phyloP scores from a whole-genome alignment of 35 echinoderm and acorn worm genomes.

The Amphiura filiformis region DNA sequence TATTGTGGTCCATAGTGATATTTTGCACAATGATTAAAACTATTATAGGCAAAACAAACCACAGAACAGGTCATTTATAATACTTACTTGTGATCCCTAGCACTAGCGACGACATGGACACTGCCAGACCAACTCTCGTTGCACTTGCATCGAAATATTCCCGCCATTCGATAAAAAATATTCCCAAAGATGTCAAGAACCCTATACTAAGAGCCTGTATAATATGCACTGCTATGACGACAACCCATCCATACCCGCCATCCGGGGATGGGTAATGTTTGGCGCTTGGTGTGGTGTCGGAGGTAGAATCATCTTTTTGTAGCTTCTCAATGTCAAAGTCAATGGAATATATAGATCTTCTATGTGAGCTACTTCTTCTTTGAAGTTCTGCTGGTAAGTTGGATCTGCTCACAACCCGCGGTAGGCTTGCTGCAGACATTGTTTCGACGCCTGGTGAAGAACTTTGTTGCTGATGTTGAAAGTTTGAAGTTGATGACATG shows the following conservation, averaged over 20 bases:
- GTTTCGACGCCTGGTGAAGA: too few relatives aligned
- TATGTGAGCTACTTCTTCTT: not conserved
- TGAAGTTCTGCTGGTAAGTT: not conserved
- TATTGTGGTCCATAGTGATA: too few relatives aligned
- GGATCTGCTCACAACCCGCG: too few relatives aligned
- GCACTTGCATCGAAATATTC: conserved; percentile 20
- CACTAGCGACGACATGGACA: not conserved
- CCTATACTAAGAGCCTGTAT: not conserved
- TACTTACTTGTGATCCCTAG: conserved; percentile 7
- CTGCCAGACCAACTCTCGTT: not conserved
- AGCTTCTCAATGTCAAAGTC: not conserved
- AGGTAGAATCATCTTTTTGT: too few relatives aligned
- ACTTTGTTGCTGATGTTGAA: too few relatives aligned
- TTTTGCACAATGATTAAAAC: too few relatives aligned
- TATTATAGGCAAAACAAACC: too few relatives aligned
- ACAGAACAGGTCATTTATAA: too few relatives aligned
- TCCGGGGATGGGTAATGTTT: not conserved
- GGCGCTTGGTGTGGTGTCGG: too few relatives aligned
- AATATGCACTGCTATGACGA: not conserved
- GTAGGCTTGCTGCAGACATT: too few relatives aligned
- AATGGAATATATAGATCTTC: not conserved
- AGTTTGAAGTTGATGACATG: too few relatives aligned
- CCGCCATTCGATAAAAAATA: conserved; percentile 31
- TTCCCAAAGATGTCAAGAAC: conserved; percentile 4
- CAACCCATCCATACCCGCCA: conserved; percentile 15